Conservation (phyloP, 2,888 invertebrate species). For the Bhutanitis thaidina region DNA sequence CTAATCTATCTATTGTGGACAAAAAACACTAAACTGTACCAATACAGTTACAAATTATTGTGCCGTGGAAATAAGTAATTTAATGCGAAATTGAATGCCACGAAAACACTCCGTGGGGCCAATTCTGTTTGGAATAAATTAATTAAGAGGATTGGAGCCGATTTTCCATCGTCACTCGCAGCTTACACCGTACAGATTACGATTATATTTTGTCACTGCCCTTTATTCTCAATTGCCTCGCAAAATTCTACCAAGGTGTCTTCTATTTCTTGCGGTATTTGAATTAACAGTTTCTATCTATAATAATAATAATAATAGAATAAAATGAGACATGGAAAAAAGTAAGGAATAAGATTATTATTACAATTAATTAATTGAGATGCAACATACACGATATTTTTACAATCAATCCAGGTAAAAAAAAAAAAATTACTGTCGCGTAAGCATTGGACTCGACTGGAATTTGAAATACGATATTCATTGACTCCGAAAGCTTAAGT, state of each 20-base stretch:
- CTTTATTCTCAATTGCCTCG: constrained; percentile 38
- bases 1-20: constrained; percentile 37
- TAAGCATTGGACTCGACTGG: no score
- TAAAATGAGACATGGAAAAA: no score
- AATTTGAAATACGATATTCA: no score
- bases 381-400: no score
- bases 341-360: no score
- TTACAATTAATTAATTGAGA: no score
- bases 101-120: constrained; percentile 58
- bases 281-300: no score
- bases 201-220: constrained; percentile 47
- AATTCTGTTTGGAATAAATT: constrained; percentile 75
- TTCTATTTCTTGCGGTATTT: no score
- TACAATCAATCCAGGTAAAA: no score
- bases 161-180: constrained; percentile 59
- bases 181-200: constrained; percentile 64
- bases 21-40: constrained; percentile 62
- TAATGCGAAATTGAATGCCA: constrained; percentile 73
- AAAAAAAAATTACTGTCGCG: no score
- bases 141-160: constrained; percentile 68
- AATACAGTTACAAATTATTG: constrained; percentile 74
- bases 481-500: no score
- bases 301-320: no score
- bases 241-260: background rate
- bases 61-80: constrained; percentile 75